Base-by-base conservation (phyloP, 1,140 invertebrate genomes). In the Thaumatotibia leucotreta region DNA sequence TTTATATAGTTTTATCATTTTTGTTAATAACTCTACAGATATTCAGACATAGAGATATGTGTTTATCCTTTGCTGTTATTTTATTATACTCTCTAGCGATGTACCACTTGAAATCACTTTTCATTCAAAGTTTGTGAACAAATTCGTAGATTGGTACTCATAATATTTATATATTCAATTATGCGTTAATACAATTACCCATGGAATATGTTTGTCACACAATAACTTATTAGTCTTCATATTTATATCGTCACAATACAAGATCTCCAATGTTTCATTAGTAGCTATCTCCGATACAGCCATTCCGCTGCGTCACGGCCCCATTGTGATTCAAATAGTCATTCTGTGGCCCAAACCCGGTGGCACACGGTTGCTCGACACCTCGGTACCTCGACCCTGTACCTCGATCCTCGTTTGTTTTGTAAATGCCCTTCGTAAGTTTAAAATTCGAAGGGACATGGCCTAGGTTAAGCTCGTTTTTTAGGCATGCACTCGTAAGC, bases 281-380 rank as follows among this genome's bases (percentile, higher is more conserved):
- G 66, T 73, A 66, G 75, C 73, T 67, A 79, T 75, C 73, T 73
- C 67, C 67, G 64, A 70, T 73, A 65, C 72, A 79, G 76, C 63
- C 75, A 79, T 76, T 74, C 63, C 68, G 86, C 77, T 52, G 69
- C 52, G 84, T 89, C 87, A 89, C 70, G 73, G 63, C 71, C 73
- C 71, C 67, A 88, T 86, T 87, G 82, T 88, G 73, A 88, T 86
- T 83, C 78, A 83, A 76, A 89, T 89, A 83, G 79, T 86, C 80
- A 89, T 89, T 87, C 82, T 85, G 75, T 75, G 74, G 66, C 70
- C 75, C 73, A 80, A 82, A 81, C 76, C 64, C 85, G 73, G 87
- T 86, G 86, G 86, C 87, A 86, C 63, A 84, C 70, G 68, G 65
- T 78, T 78, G 77, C 79, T 88, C 84, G 83, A 81, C 85, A 87